Base-by-base conservation (phyloP, 2,113 vertebrate species). In the Euleptes europaea region DNA sequence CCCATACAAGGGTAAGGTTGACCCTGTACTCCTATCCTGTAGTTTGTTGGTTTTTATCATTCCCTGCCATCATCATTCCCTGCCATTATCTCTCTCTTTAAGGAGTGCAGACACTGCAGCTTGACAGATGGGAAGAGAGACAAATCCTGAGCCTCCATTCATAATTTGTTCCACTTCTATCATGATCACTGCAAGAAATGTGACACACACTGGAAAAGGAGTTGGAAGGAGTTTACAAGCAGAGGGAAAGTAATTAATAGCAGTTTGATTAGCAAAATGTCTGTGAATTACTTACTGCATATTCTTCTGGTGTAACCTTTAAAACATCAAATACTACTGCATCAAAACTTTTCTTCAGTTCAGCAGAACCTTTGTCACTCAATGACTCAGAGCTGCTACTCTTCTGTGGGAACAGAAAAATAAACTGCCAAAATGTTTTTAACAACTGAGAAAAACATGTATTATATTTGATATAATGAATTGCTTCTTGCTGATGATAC, bases 331-430 rank as follows among this genome's bases (percentile, higher is more conserved):
- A 99, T 5, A 99, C 99, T 85, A 99, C 98, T 1, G 99, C 99
- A 92, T 99, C 99, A 92, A 99, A 99, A 93, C 99, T 99, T 94
- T 99, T 99, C 97, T 99, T 99, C 93, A 98, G 93, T 85, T 99
- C 99, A 49, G 96, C 96, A 42, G 98, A 98, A 78, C 96, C 98
- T 91, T 97, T 98, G 85, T 99, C 99, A 94, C 98, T 99, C 94
- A 99, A 95, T 78, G 99, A 99, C 90, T 99, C 99, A 0, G 98
- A 98, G 94, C 99, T 99, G 97, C 98, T 99, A 95, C 98, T 98
- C 95, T 96, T 98, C 99, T 99, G 95, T 86, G 89, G 86, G 92
- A 91, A 85, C 4, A 35, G 40, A 90, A 92, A 31, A 1, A 77
- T 2, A 84, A 26, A 51, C 14, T 75, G 44, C 14, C 28, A 57